These are phyloP conservation scores for Mormyrus hasselquistii DNA, from an alignment of 2,797 vertebrate genomes.

Conservation along the genomic window DNA sequence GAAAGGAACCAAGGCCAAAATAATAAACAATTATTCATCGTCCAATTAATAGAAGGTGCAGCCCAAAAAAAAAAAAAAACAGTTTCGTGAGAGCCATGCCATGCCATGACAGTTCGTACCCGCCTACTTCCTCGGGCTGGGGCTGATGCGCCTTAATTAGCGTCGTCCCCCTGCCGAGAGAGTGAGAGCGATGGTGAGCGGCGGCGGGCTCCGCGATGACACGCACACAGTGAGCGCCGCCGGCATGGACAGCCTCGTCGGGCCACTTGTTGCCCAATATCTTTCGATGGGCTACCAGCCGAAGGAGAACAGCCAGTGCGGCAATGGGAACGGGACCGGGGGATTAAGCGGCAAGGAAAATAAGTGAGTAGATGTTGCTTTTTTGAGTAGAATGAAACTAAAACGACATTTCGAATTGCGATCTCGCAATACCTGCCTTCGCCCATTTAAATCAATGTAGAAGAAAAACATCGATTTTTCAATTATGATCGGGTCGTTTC, in stretches of 20 bases:
- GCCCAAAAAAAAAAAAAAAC: conserved; percentile 5
- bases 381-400: neutral
- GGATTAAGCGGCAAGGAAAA: conserved; percentile 55
- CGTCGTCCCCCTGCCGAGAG: conserved; percentile 48
- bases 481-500: neutral
- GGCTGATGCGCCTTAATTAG: conserved; percentile 47
- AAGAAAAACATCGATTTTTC: neutral
- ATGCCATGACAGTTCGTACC: neutral
- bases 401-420: neutral
- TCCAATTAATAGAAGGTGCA: neutral
- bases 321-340: conserved; percentile 39
- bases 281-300: conserved; percentile 65
- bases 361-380: conserved; percentile 48
- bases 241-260: conserved; percentile 67
- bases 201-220: conserved; percentile 46
- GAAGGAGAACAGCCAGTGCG: conserved; percentile 49
- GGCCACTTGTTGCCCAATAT: conserved; percentile 67
- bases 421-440: neutral
- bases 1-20: neutral
- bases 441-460: neutral
- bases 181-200: conserved; percentile 55
- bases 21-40: neutral
- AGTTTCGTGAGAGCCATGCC: conserved; percentile 8
- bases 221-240: conserved; percentile 55
- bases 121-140: conserved; percentile 50